Conservation (phyloP, 2,113 vertebrate genomes). For the Gila orcuttii region DNA sequence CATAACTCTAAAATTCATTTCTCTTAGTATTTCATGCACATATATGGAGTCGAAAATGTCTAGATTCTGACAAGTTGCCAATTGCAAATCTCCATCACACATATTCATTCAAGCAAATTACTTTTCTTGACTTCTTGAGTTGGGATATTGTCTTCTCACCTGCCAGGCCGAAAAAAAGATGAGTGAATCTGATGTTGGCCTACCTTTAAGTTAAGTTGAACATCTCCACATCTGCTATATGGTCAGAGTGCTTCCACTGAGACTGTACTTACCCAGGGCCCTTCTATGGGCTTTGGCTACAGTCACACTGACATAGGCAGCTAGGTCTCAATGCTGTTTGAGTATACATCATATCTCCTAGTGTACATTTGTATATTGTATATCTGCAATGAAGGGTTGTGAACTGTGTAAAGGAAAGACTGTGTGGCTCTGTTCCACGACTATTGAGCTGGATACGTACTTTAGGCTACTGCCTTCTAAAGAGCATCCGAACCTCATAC, state of each 20-base stretch:
- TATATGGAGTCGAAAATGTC: background rate
- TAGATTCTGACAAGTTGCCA: constrained; percentile 23
- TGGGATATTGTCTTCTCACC: constrained; percentile 5
- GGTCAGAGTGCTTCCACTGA: constrained; percentile 52
- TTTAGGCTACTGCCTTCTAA: background rate
- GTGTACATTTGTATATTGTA: background rate
- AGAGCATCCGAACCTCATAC: background rate
- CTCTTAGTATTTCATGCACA: constrained; percentile 10
- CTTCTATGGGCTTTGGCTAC: constrained; percentile 53
- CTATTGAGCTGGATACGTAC: background rate
- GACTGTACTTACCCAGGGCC: constrained; percentile 67
- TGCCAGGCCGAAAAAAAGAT: background rate
- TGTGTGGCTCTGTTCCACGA: background rate
- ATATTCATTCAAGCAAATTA: constrained; percentile 21
- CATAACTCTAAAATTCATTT: background rate
- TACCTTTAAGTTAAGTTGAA: constrained; percentile 62
- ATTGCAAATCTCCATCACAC: constrained; percentile 15
- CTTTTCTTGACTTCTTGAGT: constrained; percentile 10
- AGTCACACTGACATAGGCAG: constrained; percentile 36
- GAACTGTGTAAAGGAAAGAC: constrained; percentile 9
- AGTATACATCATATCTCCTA: background rate
- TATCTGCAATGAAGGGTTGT: background rate
- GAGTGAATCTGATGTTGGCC: constrained; percentile 52
- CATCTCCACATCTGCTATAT: constrained; percentile 51
- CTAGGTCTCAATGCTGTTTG: constrained; percentile 37